These are phyloP conservation scores for Penelope pileata DNA, from an alignment of 2,113 vertebrate species.

Conservation along the genomic window DNA sequence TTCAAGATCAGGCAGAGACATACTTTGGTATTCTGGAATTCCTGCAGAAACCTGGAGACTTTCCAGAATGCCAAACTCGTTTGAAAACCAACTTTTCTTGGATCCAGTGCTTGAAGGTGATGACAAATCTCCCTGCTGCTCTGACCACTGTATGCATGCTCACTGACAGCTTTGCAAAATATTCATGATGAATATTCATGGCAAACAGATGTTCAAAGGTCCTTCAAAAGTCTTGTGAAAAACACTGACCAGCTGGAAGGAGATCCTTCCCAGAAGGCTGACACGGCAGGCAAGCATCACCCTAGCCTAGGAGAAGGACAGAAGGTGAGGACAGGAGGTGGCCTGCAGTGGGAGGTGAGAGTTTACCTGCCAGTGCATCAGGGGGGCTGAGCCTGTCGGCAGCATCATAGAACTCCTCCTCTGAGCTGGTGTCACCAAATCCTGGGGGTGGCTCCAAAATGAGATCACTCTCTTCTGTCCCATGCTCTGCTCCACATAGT, in stretches of 20 bases:
- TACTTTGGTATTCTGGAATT: background rate
- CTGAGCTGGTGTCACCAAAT: conserved; percentile 88
- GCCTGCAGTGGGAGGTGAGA: rapidly evolving
- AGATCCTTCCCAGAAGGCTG: background rate
- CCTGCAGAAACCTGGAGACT: background rate
- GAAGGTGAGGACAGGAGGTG: background rate
- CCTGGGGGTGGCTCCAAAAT: conserved; percentile 79
- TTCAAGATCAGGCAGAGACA: background rate
- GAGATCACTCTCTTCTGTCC: background rate
- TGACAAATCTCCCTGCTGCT: background rate
- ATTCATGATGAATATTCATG: background rate
- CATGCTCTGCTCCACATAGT: background rate
- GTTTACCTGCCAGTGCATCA: conserved; percentile 68
- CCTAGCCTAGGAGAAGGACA: background rate
- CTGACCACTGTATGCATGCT: background rate
- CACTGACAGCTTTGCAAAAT: background rate
- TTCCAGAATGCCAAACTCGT: background rate
- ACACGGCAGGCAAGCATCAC: rapidly evolving
- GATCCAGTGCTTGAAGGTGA: rapidly evolving
- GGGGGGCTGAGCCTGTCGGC: conserved; percentile 87
- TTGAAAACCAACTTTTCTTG: background rate
- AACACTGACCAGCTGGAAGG: background rate
- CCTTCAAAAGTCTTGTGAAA: background rate
- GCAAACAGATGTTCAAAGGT: background rate
- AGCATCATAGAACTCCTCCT: conserved; percentile 95